Evolutionary conservation across 2,797 vertebrate species (phyloP).

Genomic region (Mareca strepera): DNA sequence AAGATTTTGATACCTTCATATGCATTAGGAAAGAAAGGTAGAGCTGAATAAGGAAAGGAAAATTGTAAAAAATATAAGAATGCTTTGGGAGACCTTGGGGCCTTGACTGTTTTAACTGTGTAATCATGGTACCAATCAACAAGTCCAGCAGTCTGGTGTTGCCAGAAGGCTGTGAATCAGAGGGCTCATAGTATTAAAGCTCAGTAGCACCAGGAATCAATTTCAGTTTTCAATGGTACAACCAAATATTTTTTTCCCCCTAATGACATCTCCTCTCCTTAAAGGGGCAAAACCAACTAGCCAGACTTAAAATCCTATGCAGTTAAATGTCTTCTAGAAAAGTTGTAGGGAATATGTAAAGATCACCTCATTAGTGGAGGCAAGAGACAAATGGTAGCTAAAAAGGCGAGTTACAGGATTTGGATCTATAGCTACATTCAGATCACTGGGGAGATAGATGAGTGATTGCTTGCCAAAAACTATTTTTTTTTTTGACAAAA

Average conservation of each 20-base stretch:
- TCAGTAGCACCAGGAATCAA: neutral
- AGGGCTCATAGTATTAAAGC: neutral
- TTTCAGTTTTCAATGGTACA: neutral
- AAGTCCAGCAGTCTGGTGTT: neutral
- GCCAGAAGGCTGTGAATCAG: neutral
- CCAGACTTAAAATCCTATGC: neutral
- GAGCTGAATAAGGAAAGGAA: neutral
- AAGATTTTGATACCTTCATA: neutral
- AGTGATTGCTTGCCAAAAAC: neutral
- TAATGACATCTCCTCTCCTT: neutral
- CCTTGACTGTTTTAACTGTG: neutral
- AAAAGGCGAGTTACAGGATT: neutral
- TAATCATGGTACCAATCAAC: neutral
- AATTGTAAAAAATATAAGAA: neutral
- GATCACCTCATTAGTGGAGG: neutral
- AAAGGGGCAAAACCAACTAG: neutral
- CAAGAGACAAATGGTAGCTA: neutral
- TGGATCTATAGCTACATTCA: neutral
- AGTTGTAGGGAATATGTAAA: neutral
- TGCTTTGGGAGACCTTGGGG: neutral
- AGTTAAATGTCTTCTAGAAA: neutral
- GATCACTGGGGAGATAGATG: neutral
- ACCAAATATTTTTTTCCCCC: neutral
- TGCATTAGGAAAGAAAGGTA: neutral
- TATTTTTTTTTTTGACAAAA: neutral